Conservation (phyloP, 2,888 invertebrate genomes). For the Andrena trimmerana region DNA sequence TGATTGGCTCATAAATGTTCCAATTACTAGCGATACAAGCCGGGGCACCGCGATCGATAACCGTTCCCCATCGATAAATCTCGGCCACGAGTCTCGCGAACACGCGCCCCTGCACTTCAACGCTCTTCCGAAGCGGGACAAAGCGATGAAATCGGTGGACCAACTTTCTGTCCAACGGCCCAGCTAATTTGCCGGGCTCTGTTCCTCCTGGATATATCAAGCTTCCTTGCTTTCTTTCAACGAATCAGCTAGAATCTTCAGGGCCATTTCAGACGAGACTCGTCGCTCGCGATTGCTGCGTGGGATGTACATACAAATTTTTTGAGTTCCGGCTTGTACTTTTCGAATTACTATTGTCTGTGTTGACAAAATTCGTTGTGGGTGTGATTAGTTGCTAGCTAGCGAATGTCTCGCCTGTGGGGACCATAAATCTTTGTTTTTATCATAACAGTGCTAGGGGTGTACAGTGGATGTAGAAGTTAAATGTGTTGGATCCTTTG, state of each 20-base stretch:
- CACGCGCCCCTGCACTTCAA: conserved; percentile 24
- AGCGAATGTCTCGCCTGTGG: too few species aligned
- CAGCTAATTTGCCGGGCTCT: not conserved
- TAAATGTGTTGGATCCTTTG: too few species aligned
- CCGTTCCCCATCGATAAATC: conserved; percentile 74
- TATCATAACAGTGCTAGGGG: too few species aligned
- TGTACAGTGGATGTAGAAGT: too few species aligned
- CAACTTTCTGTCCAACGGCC: not conserved
- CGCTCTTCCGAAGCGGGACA: conserved; percentile 18
- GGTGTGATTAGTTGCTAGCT: too few species aligned
- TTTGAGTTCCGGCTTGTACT: too few species aligned
- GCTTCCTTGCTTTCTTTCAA: not conserved
- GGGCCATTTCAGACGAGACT: too few species aligned
- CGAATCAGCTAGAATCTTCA: not conserved
- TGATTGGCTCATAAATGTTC: conserved; percentile 81
- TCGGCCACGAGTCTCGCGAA: conserved; percentile 35
- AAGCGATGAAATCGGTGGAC: conserved; percentile 7
- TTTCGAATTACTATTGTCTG: too few species aligned
- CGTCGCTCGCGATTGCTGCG: too few species aligned
- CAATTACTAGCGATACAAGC: conserved; percentile 77
- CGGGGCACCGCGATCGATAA: conserved; percentile 71
- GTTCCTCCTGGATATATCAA: not conserved
- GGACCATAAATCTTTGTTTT: too few species aligned
- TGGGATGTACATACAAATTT: too few species aligned
- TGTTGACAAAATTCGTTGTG: too few species aligned